Percentiles rank a stretch among this genome's conserved stretches.
phyloP scores from a whole-genome alignment of 1,140 invertebrate species.

The Lysiphlebus fabarum region DNA sequence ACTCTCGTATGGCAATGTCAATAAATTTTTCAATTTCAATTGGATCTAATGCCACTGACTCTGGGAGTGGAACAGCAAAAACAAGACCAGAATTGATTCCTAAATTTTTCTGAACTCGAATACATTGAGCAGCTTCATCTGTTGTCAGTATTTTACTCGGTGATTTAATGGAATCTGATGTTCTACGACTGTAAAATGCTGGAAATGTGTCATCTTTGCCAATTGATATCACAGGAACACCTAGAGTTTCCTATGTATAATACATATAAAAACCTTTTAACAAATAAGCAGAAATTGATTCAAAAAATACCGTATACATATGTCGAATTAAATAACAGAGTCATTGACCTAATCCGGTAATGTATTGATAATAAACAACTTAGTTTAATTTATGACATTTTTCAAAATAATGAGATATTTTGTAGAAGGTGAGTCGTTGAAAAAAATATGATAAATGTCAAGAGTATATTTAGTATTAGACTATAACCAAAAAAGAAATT shows the following conservation, averaged over 20 bases:
- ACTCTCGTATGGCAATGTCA: conserved; percentile 66
- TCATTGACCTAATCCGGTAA: no score
- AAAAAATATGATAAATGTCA: conserved; percentile 16
- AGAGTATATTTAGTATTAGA: no score
- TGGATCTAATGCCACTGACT: conserved; percentile 64
- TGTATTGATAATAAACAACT: no score
- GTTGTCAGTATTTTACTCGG: conserved; percentile 66
- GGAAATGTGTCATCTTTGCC: conserved; percentile 70
- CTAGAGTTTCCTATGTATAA: conserved; percentile 79
- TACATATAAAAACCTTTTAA: no score
- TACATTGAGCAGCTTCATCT: conserved; percentile 69
- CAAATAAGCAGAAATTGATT: no score
- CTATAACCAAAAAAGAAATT: no score
- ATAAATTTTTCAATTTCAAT: conserved; percentile 69
- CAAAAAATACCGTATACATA: no score
- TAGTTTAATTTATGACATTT: no score
- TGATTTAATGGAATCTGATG: conserved; percentile 62
- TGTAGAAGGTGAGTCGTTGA: conserved; percentile 17
- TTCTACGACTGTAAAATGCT: conserved; percentile 80
- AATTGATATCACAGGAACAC: conserved; percentile 83
- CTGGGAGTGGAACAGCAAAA: conserved; percentile 88
- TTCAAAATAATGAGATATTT: no score
- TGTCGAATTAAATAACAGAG: no score
- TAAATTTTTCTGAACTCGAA: conserved; percentile 61
- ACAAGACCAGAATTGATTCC: conserved; percentile 76